phyloP scores from a whole-genome alignment of 1,140 invertebrate species.

The Chelonus insularis region DNA sequence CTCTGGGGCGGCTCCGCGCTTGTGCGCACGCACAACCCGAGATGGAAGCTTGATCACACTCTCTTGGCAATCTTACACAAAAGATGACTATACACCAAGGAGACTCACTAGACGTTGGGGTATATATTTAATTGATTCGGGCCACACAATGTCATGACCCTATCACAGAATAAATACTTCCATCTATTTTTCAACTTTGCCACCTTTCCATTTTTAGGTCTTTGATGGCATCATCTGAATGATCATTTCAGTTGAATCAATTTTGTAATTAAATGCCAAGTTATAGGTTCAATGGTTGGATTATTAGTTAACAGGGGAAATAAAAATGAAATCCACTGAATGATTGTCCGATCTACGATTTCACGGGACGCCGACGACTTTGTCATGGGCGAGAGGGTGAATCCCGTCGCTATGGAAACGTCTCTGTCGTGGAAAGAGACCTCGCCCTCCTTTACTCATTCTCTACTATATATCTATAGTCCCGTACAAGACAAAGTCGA shows the following conservation, averaged over 20 bases:
- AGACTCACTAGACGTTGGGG: constrained; percentile 13
- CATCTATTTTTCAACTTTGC: constrained; percentile 14
- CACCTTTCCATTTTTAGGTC: constrained; percentile 2
- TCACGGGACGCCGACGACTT: constrained; percentile 9
- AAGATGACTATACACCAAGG: too few relatives aligned
- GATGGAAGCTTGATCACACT: too few relatives aligned
- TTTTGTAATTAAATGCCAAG: background rate
- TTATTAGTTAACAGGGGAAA: background rate
- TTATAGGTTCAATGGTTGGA: background rate
- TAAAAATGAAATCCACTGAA: background rate
- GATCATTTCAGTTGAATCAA: background rate
- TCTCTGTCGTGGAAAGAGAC: background rate
- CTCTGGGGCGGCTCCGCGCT: too few relatives aligned
- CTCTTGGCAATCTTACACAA: too few relatives aligned
- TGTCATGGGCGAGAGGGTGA: constrained; percentile 1
- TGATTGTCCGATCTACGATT: constrained; percentile 12
- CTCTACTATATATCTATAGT: background rate
- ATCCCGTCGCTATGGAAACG: constrained; percentile 10
- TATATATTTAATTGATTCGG: constrained; percentile 43
- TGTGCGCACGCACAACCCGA: too few relatives aligned
- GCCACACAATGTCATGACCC: constrained; percentile 29
- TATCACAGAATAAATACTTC: constrained; percentile 15
- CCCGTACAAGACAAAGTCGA: background rate
- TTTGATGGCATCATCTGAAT: too few relatives aligned
- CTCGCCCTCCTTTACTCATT: background rate